Evolutionary conservation across 2,888 invertebrate genomes (phyloP).

Genomic region (Caenorhabditis plicata): DNA sequence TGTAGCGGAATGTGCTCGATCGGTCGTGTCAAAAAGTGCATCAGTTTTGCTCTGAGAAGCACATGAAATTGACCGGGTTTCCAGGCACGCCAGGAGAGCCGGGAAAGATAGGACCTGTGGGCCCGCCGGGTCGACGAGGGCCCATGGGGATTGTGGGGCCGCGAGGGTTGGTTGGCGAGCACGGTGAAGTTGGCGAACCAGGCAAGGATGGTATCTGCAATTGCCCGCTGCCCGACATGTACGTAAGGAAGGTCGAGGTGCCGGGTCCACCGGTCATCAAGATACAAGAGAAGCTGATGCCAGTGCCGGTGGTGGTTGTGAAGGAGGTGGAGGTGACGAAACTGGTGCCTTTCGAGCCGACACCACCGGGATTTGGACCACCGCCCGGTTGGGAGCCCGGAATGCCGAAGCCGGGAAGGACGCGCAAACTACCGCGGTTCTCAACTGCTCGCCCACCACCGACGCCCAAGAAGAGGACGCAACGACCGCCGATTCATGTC

Average conservation of each 20-base stretch:
- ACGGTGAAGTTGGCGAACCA: constrained; percentile 50
- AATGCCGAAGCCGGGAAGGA: constrained; percentile 59
- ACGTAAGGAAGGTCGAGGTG: constrained; percentile 59
- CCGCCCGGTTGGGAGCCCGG: constrained; percentile 62
- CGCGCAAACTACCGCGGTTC: constrained; percentile 45
- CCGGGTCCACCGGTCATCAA: constrained; percentile 64
- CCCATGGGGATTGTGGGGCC: constrained; percentile 52
- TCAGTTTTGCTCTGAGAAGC: constrained; percentile 55
- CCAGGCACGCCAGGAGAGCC: constrained; percentile 38
- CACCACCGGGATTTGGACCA: constrained; percentile 63
- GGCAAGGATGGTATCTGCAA: constrained; percentile 57
- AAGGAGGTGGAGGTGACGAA: constrained; percentile 62
- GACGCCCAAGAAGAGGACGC: constrained; percentile 28
- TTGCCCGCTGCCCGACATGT: constrained; percentile 62
- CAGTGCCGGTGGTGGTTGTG: constrained; percentile 64
- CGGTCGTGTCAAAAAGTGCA: constrained; percentile 61
- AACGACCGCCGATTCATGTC: constrained; percentile 22
- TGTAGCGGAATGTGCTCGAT: constrained; percentile 57
- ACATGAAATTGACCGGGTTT: constrained; percentile 56
- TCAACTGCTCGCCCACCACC: constrained; percentile 34
- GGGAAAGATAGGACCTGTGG: constrained; percentile 37
- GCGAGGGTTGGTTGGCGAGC: constrained; percentile 51
- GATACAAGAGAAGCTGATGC: constrained; percentile 61
- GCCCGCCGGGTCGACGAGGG: constrained; percentile 55
- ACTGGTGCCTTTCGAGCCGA: constrained; percentile 64